Evolutionary conservation across 2,797 vertebrate species (phyloP).

Genomic region (Todus mexicanus): DNA sequence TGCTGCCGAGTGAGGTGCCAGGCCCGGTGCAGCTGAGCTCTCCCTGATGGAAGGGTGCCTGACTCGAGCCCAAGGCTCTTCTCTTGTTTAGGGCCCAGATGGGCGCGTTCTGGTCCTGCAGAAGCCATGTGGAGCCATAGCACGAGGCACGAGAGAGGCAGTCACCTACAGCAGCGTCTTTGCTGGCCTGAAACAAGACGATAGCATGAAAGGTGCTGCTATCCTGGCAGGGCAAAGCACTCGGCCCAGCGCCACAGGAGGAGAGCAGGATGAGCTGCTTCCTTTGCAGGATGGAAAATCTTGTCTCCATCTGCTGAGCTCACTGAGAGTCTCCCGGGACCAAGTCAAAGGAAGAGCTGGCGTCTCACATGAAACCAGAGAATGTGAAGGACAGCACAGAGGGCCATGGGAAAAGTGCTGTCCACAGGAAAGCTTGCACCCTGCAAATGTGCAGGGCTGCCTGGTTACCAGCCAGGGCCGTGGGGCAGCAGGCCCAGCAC

Average conservation of each 20-base stretch:
- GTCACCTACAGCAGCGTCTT: constrained; percentile 51
- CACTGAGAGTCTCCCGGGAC: neutral
- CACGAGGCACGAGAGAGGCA: constrained; percentile 1
- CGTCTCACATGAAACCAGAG: neutral
- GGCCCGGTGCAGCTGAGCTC: constrained; percentile 7
- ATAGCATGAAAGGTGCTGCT: neutral
- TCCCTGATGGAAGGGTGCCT: neutral
- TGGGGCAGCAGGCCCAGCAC: neutral
- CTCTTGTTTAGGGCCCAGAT: constrained; percentile 55
- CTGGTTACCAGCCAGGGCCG: neutral
- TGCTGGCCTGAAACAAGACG: constrained; percentile 37
- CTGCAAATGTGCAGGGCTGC: neutral
- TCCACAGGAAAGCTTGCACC: neutral
- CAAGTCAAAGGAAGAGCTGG: neutral
- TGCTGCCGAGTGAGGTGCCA: constrained; percentile 59
- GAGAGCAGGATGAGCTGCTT: neutral
- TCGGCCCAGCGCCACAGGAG: neutral
- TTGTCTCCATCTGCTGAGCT: neutral
- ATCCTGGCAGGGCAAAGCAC: neutral
- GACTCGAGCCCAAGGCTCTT: neutral
- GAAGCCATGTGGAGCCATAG: constrained; percentile 82
- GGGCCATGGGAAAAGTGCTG: neutral
- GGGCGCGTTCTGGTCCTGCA: constrained; percentile 58
- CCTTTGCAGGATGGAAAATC: neutral
- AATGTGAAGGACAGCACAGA: neutral